Evolutionary conservation across 2,113 vertebrate genomes (phyloP).

Genomic region (Coptodon rendalli): DNA sequence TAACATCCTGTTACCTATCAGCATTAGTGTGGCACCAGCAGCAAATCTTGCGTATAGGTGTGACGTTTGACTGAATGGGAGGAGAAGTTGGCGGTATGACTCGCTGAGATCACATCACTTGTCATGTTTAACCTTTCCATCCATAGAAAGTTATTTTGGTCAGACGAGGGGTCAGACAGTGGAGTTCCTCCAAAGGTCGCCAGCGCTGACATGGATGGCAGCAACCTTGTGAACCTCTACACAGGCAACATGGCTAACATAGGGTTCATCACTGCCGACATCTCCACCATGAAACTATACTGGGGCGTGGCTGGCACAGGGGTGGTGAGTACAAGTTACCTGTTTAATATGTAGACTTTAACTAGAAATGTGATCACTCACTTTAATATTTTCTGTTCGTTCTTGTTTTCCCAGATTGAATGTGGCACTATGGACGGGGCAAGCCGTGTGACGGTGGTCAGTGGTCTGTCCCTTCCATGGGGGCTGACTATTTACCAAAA

Average conservation of each 20-base stretch:
- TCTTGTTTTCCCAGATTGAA: conserved; percentile 57
- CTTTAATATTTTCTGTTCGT: neutral
- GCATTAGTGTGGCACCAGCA: neutral
- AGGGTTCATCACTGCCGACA: conserved; percentile 62
- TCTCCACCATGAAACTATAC: conserved; percentile 61
- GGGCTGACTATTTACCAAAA: conserved; percentile 61
- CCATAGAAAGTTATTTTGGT: conserved; percentile 69
- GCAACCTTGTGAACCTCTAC: conserved; percentile 61
- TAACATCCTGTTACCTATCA: neutral
- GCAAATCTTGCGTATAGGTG: neutral
- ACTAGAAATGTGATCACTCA: neutral
- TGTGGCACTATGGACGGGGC: conserved; percentile 68
- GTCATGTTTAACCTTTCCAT: neutral
- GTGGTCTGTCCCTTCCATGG: conserved; percentile 64
- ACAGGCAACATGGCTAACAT: conserved; percentile 56
- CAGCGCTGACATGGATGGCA: conserved; percentile 71
- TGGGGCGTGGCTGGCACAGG: conserved; percentile 65
- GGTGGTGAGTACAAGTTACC: conserved; percentile 42
- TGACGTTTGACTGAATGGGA: neutral
- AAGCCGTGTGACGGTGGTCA: conserved; percentile 50
- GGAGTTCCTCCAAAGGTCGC: conserved; percentile 69
- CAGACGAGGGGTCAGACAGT: conserved; percentile 61
- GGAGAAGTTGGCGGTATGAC: neutral
- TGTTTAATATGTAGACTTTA: neutral
- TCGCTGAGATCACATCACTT: neutral